A percentile compares a stretch with the other conserved stretches of the same genome.
These are phyloP conservation scores for Jaculus jaculus DNA, from an alignment of 2,113 vertebrate genomes.

Conservation along the genomic window DNA sequence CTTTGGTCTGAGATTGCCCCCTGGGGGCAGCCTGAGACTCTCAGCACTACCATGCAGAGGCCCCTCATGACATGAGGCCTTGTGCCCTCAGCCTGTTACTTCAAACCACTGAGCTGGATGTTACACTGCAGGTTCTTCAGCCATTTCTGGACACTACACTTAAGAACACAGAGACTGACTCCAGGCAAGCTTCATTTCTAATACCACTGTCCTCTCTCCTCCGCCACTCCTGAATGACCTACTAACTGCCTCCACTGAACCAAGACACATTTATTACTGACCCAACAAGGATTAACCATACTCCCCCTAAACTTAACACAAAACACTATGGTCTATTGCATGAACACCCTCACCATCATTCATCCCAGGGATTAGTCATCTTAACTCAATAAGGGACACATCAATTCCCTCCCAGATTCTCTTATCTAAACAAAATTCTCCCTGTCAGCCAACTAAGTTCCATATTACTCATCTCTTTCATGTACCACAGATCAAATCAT, in stretches of 20 bases:
- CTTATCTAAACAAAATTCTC: not conserved
- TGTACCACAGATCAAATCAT: no score
- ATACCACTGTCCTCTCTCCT: not conserved
- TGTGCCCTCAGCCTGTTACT: not conserved
- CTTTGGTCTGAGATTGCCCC: no score
- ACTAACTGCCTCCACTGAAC: not conserved
- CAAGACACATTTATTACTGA: not conserved
- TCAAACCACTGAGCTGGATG: not conserved
- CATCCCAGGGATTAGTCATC: no score
- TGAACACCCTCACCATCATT: no score
- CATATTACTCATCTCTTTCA: not conserved
- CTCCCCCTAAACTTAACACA: no score
- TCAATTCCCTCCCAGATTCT: not conserved
- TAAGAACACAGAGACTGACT: not conserved
- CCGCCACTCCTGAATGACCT: not conserved
- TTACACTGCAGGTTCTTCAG: not conserved
- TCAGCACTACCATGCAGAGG: not conserved
- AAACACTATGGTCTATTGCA: no score
- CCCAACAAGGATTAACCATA: no score
- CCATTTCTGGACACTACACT: no score
- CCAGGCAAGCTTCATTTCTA: not conserved
- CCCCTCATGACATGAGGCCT: no score
- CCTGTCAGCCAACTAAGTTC: not conserved
- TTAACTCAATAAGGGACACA: not conserved
- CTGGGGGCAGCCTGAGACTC: no score